These are phyloP conservation scores for Morone saxatilis DNA, from an alignment of 2,113 vertebrate genomes.

Conservation along the genomic window DNA sequence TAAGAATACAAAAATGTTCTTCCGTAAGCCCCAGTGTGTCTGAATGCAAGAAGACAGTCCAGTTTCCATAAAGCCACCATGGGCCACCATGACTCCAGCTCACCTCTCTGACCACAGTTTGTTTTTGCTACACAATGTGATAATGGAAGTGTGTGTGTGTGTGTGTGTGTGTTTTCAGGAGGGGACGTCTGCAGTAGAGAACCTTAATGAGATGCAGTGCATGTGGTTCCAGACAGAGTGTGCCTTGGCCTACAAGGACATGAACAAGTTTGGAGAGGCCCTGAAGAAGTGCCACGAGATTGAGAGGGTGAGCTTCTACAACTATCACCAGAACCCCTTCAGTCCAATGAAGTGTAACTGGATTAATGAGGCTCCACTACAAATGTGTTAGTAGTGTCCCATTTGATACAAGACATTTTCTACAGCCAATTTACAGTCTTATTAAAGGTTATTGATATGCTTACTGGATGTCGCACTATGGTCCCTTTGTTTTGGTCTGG, in stretches of 20 bases:
- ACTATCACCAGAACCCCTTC: neutral
- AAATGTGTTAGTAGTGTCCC: too few relatives aligned
- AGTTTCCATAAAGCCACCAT: neutral
- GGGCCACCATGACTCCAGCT: neutral
- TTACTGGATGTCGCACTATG: too few relatives aligned
- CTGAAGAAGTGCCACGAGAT: conserved; percentile 97
- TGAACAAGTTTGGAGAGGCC: conserved; percentile 94
- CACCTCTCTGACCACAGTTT: neutral
- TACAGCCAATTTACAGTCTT: too few relatives aligned
- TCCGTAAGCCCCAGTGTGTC: neutral
- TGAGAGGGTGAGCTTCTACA: conserved; percentile 86
- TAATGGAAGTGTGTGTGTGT: neutral
- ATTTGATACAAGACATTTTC: too few relatives aligned
- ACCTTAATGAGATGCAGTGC: conserved; percentile 96
- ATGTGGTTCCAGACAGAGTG: conserved; percentile 98
- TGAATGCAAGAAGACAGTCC: neutral
- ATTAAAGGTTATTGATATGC: too few relatives aligned
- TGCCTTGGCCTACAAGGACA: conserved; percentile 91
- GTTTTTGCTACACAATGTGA: neutral
- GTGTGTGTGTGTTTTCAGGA: conserved; percentile 80
- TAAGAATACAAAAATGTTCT: neutral
- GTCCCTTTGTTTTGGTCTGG: too few relatives aligned
- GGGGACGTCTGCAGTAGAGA: conserved; percentile 92
- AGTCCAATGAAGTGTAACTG: too few relatives aligned
- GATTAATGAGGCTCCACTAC: too few relatives aligned